These are phyloP conservation scores for Merops nubicus DNA, from an alignment of 2,113 vertebrate genomes.

Conservation along the genomic window DNA sequence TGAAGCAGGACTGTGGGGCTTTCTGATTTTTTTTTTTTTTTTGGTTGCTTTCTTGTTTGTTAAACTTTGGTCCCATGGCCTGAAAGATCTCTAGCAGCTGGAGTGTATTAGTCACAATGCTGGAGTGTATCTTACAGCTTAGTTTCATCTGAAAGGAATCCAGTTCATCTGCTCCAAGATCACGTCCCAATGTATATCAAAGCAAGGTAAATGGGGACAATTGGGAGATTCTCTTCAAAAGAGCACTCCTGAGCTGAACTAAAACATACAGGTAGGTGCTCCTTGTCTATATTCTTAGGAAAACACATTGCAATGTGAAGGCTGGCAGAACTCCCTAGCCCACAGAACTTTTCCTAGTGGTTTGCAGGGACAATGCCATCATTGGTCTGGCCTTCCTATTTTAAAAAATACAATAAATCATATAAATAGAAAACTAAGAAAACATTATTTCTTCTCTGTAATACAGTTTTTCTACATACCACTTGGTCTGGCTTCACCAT, in stretches of 20 bases:
- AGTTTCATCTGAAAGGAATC: slow-evolving; percentile 28
- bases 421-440: background rate
- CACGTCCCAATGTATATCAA: background rate
- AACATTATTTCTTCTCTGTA: background rate
- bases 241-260: background rate
- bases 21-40: background rate
- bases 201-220: background rate
- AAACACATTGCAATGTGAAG: background rate
- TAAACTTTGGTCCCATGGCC: background rate
- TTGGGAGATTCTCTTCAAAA: background rate
- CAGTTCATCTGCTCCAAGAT: background rate
- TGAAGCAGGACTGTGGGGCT: background rate
- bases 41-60: background rate
- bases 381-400: background rate
- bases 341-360: background rate
- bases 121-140: background rate
- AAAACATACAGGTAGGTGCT: background rate
- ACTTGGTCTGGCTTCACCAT: background rate
- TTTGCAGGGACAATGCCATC: background rate
- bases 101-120: background rate
- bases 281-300: background rate
- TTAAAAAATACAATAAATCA: background rate
- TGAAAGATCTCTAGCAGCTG: slow-evolving; percentile 22
- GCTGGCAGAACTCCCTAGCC: background rate
- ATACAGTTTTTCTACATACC: background rate